A percentile compares a stretch with the other conserved stretches of the same genome.
phyloP scores from a whole-genome alignment of 2,113 vertebrate species.

The Solea solea region DNA sequence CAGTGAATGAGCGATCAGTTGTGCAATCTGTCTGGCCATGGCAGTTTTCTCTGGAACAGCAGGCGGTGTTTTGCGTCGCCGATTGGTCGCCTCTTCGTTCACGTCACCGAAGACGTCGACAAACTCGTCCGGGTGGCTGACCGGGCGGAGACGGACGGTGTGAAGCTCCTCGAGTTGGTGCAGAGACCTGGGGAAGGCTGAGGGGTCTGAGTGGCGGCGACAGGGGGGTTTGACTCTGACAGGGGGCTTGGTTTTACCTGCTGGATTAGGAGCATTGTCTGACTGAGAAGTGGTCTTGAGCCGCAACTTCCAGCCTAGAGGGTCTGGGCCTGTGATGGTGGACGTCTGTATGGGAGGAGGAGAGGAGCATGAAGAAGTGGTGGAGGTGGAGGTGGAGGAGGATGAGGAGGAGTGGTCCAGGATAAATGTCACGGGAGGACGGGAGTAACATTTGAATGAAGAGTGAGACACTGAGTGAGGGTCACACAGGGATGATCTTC shows the following conservation, averaged over 20 bases:
- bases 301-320: slow-evolving; percentile 82
- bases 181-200: slow-evolving; percentile 21
- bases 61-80: slow-evolving; percentile 37
- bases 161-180: slow-evolving; percentile 29
- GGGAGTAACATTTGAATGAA: slow-evolving; percentile 85
- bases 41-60: slow-evolving; percentile 52
- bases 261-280: neutral
- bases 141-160: neutral
- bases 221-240: slow-evolving; percentile 15
- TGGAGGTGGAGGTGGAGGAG: slow-evolving; percentile 81
- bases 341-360: slow-evolving; percentile 85
- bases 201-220: slow-evolving; percentile 62
- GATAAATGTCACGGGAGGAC: slow-evolving; percentile 85
- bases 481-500: slow-evolving; percentile 82
- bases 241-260: neutral
- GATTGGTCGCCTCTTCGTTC: neutral
- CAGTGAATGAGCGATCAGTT: slow-evolving; percentile 32
- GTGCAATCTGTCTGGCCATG: slow-evolving; percentile 38
- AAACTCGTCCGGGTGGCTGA: neutral
- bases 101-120: slow-evolving; percentile 30
- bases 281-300: slow-evolving; percentile 74
- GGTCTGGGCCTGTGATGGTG: slow-evolving; percentile 79
- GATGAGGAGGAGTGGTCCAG: slow-evolving; percentile 81
- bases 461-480: slow-evolving; percentile 74
- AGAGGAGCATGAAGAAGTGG: slow-evolving; percentile 83